phyloP scores from a whole-genome alignment of 2,888 invertebrate species.

The Acrocyrtus sp. region DNA sequence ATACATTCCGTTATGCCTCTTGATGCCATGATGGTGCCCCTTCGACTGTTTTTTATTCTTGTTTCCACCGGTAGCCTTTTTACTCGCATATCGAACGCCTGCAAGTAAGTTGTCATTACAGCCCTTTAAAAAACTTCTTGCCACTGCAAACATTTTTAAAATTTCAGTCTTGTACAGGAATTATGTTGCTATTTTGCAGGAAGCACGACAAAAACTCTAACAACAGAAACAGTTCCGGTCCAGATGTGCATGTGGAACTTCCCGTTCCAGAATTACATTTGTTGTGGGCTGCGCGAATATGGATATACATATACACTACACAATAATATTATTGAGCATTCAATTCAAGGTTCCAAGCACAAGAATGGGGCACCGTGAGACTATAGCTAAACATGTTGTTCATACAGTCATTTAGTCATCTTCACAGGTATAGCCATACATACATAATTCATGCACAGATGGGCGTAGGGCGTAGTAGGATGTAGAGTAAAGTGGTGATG shows the following conservation, averaged over 20 bases:
- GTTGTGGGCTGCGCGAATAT: too few species aligned
- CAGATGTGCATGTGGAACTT: background rate
- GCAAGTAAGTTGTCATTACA: background rate
- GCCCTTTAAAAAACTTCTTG: slow-evolving; percentile 4
- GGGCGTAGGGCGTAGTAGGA: background rate
- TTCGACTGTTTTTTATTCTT: slow-evolving; percentile 49
- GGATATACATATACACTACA: too few species aligned
- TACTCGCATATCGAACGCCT: slow-evolving; percentile 55
- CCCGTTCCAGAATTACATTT: too few species aligned
- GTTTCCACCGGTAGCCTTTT: slow-evolving; percentile 52
- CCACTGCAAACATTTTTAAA: background rate
- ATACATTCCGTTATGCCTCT: slow-evolving; percentile 39
- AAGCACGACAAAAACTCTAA: too few species aligned
- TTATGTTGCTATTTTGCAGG: background rate
- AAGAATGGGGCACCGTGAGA: too few species aligned
- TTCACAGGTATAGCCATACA: too few species aligned
- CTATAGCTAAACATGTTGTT: too few species aligned
- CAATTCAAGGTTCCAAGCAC: too few species aligned
- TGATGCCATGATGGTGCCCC: slow-evolving; percentile 47
- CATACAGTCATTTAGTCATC: too few species aligned
- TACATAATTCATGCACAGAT: background rate
- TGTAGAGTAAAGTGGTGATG: too few species aligned
- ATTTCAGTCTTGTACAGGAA: background rate
- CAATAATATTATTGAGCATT: too few species aligned
- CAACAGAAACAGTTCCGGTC: too few species aligned